A percentile compares a stretch with the other conserved stretches of the same genome.
Conservation (phyloP, 2,113 vertebrate genomes). For the Cyphomyrus discorhynchus region DNA sequence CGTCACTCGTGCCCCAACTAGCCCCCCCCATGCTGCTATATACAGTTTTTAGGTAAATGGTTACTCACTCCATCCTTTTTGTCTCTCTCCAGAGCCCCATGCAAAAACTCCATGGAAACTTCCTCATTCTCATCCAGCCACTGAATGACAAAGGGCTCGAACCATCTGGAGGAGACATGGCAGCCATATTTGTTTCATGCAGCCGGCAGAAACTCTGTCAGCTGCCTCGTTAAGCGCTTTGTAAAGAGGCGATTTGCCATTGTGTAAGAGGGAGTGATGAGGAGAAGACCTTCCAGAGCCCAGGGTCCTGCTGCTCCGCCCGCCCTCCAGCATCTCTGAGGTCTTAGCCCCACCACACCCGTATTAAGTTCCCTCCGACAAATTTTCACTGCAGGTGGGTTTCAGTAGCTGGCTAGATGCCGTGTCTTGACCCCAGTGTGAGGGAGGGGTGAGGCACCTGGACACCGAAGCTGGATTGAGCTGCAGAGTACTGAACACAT, state of each 20-base stretch:
- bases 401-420: not conserved
- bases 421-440: not conserved
- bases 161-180: conserved; percentile 72
- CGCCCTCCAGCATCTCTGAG: not conserved
- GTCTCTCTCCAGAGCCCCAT: conserved; percentile 89
- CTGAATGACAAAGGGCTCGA: conserved; percentile 96
- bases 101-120: conserved; percentile 92
- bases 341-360: not conserved
- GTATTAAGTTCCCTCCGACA: not conserved
- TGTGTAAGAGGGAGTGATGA: not conserved
- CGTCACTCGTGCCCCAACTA: not conserved
- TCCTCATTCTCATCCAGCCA: conserved; percentile 98
- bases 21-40: not conserved
- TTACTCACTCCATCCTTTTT: conserved; percentile 91
- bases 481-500: not conserved
- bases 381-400: not conserved
- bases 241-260: not conserved
- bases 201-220: not conserved
- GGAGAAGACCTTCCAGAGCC: not conserved
- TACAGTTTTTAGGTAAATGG: not conserved
- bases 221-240: not conserved
- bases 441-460: not conserved
- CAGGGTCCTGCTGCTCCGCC: not conserved
- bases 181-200: not conserved
- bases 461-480: not conserved